Evolutionary conservation across 2,888 invertebrate genomes (phyloP), one percentile per base, ranked within the genome.

Genomic region (Liposcelis brunnea): DNA sequence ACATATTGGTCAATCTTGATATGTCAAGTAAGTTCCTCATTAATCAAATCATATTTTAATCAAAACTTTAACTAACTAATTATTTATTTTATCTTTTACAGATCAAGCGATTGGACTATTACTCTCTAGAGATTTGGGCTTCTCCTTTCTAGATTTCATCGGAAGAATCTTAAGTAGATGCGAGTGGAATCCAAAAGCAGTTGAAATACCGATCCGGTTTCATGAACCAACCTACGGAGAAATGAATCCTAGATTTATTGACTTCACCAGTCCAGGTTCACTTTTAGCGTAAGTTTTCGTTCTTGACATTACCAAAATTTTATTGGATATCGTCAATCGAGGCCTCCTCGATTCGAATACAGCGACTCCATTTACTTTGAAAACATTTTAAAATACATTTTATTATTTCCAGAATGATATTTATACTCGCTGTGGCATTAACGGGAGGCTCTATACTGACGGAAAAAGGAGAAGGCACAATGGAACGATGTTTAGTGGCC

Each of bases 391-490:
- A 31, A 16, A 15, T 43, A 12, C 26, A 8, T 26, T 26, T 26
- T 26, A 6, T 6, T 8, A 6, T 26, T 54, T 53, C 16, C 51
- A 57, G 56, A 43, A 55, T 57, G 43, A 52, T 54, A 42, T 57
- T 57, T 42, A 55, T 53, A 46, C 52, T 56, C 12, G 54, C 56
- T 2, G 49, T 57, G 49, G 53, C 55, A 12, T 56, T 56, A 31
- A 56, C 56, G 1, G 55, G 55, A 14, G 56, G 56, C 31, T 54
- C 56, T n/a, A 52, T 57, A 15, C 49, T 57, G 45, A 54, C 53
- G 52, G 56, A 57, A 43, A 57, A 56, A 47, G 49, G 52, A 43
- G 52, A 51, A 15, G 56, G 56, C 2, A 42, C 54, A 8, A 47
- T 57, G 35, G 56, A 56, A 26, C 45, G 56, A 44, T 55, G 55